Conservation (phyloP, 2,113 vertebrate species). For the Chloropsis hardwickii region DNA sequence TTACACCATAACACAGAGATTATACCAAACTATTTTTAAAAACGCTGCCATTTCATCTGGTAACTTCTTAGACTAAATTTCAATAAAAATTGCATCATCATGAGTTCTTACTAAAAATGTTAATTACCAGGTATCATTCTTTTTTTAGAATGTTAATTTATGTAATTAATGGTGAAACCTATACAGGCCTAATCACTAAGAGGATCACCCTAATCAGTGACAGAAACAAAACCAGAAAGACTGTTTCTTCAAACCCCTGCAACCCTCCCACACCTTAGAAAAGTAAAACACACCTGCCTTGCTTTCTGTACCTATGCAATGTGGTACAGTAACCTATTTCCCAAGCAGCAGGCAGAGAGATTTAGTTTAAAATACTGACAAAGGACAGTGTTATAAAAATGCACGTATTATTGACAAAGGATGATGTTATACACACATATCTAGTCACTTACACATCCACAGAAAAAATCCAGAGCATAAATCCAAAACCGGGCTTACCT, state of each 20-base stretch:
- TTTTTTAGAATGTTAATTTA: neutral
- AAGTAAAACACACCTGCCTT: neutral
- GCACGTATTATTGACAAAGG: neutral
- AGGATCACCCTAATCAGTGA: neutral
- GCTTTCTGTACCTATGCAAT: neutral
- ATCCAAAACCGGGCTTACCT: slow-evolving; percentile 18
- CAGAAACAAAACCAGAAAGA: neutral
- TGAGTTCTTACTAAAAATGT: neutral
- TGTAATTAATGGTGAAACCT: neutral
- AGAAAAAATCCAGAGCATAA: neutral
- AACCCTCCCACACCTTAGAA: neutral
- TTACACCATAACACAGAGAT: neutral
- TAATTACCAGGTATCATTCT: neutral
- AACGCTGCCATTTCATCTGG: neutral
- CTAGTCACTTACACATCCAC: neutral
- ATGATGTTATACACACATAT: neutral
- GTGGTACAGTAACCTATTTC: neutral
- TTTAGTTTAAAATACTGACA: neutral
- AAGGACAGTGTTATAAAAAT: neutral
- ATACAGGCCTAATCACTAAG: neutral
- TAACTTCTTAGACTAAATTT: neutral
- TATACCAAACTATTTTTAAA: neutral
- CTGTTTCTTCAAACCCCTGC: neutral
- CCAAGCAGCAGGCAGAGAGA: neutral
- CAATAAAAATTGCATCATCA: neutral